Base-by-base conservation (phyloP, 1,140 invertebrate genomes). In the Lithobius niger region DNA sequence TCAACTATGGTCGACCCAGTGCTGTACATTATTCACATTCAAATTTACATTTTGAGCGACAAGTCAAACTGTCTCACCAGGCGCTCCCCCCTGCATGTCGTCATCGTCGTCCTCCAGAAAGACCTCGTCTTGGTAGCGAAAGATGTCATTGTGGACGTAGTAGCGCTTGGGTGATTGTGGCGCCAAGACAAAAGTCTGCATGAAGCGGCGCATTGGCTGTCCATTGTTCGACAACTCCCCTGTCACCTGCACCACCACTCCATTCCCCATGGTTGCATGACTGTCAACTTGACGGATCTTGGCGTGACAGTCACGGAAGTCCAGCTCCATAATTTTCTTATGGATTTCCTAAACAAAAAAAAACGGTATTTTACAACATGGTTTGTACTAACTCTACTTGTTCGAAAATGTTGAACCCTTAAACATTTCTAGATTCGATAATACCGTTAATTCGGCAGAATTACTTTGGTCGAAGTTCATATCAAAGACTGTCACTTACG, bases 101-200 rank as follows among this genome's bases (percentile, higher is more conserved):
- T 56, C 58, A 59, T 86, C 82, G 54, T 84, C 83, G 40, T 77
- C 78, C 62, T 83, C 80, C 21, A 79, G 78, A 52, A 80, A 80
- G 21, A 74, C 76, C 56, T 76, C 74, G 57, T 81, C 79, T 77
- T 97, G 93, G 69, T 97, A 98, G 52, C 93, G 85, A 73, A 98
- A 98, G 66, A 98, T 97, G 71, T 97, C 93, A 74, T 97, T 98
- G 67, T 93, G 89, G 19, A 97, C 93, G 67, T 97, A 97, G 74
- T 94, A 97, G 73, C 94, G 92, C 75, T 93, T 95, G 22, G 91
- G 89, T 45, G 86, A 84, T 73, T 95, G 90, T 31, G 88, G 86
- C 47, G 88, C 92, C 65, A 98, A 71, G 15, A 98, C 91, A 75
- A 97, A 97, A 0, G 94, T 97, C 73, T 97, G 93, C 64, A 94